Evolutionary conservation across 1,140 invertebrate species (phyloP), one percentile per base, ranked within the genome.

Genomic region (Pachypsylla venusta): DNA sequence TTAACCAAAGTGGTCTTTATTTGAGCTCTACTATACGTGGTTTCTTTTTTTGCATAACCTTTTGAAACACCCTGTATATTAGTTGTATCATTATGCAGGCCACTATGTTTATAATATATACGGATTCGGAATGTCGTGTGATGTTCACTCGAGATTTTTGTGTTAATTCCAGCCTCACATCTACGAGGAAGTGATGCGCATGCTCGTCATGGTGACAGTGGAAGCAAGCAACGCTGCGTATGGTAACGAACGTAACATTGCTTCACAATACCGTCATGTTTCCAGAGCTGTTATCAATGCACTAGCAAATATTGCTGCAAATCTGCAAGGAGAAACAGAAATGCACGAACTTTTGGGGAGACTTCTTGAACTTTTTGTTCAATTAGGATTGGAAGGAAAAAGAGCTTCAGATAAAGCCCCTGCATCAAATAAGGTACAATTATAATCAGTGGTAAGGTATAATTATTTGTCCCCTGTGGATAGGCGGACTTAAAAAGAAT

Each of bases 131-230:
- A n/a, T n/a, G n/a, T n/a, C n/a, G n/a, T n/a, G n/a, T n/a, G n/a
- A n/a, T n/a, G n/a, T 28, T 27, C 19, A 55, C 4, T 16, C 24
- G 14, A 22, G 4, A 25, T 25, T 25, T 30, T 35, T 57, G 13
- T 40, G 7, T 57, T 54, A n/a, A 30, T 48, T 53, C 56, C 69
- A 82, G 80, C 68, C 74, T 2, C 71, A 75, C 61, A 85, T 97
- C 13, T 92, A 93, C 68, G 89, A 94, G 63, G 91, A 94, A 69
- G 92, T 98, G 27, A 95, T 99, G 91, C 84, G 89, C 66, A 94
- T 97, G 87, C 98, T 98, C 75, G 93, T 89, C 1, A 84, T 87
- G 66, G 93, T 98, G 56, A 93, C 93, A 0, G 81, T 97, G 1
- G 89, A 95, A 67, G 91, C 92, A 1, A 91, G 90, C 63, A 89